phyloP scores from a whole-genome alignment of 2,888 invertebrate genomes.

The Agriopis leucophaearia region DNA sequence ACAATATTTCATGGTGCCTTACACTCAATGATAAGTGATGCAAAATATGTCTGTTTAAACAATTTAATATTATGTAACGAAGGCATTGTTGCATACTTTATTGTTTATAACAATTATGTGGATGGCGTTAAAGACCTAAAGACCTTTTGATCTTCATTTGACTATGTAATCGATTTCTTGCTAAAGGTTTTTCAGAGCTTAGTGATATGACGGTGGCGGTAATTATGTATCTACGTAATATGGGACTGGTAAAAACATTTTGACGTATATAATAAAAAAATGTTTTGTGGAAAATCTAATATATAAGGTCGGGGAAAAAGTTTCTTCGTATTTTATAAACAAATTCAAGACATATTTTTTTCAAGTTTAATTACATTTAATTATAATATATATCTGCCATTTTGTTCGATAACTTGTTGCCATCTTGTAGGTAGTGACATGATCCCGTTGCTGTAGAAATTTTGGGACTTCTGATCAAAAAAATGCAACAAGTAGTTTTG shows the following conservation, averaged over 20 bases:
- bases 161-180: not conserved
- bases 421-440: no score
- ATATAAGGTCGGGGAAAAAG: no score
- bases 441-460: no score
- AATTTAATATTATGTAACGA: conserved; percentile 35
- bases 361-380: no score
- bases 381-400: no score
- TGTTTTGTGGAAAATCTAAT: not conserved
- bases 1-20: conserved; percentile 29
- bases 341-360: no score
- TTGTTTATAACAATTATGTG: conserved; percentile 11
- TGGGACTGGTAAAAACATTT: not conserved
- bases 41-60: conserved; percentile 34
- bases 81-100: conserved; percentile 19
- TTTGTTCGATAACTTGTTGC: no score
- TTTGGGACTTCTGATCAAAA: no score
- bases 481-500: no score
- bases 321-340: no score
- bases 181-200: conserved; percentile 1
- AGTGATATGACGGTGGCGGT: not conserved
- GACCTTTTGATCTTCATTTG: conserved; percentile 33
- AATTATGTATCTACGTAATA: not conserved
- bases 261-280: not conserved
- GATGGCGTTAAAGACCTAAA: conserved; percentile 32
- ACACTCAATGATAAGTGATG: conserved; percentile 20